A percentile compares a stretch with the other conserved stretches of the same genome.
Conservation (phyloP, 2,797 vertebrate genomes). For the Gobio occitaniae region DNA sequence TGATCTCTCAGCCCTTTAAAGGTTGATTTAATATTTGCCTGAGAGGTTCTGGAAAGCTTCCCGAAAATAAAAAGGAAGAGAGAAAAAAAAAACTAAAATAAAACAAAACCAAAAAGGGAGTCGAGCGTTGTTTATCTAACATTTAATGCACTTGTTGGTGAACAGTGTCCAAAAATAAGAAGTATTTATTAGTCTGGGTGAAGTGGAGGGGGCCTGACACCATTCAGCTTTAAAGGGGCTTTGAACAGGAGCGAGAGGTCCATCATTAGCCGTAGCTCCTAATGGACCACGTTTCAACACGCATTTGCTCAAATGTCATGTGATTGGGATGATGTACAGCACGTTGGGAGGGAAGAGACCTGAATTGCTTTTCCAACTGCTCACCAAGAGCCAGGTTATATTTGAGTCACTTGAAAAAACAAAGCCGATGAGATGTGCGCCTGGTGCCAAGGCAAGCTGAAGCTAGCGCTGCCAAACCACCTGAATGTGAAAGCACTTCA, state of each 20-base stretch:
- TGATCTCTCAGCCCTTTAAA: constrained; percentile 65
- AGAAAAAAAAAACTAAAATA: background rate
- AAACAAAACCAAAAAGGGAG: constrained; percentile 44
- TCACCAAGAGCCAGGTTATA: constrained; percentile 25
- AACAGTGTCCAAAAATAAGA: constrained; percentile 65
- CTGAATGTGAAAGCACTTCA: constrained; percentile 50
- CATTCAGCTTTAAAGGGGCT: constrained; percentile 15
- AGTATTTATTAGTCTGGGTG: constrained; percentile 59
- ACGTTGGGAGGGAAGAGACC: constrained; percentile 34
- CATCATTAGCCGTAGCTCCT: constrained; percentile 44
- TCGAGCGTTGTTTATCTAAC: constrained; percentile 62
- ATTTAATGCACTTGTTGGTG: constrained; percentile 63
- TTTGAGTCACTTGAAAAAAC: constrained; percentile 30
- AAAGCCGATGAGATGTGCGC: constrained; percentile 33
- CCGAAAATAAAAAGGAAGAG: constrained; percentile 49
- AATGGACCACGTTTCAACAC: constrained; percentile 38
- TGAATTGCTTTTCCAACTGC: constrained; percentile 55
- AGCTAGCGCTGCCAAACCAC: constrained; percentile 54
- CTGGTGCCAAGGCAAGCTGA: constrained; percentile 38
- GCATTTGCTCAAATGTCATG: constrained; percentile 54
- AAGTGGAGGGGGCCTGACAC: constrained; percentile 17
- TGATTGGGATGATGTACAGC: constrained; percentile 46
- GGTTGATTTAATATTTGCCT: constrained; percentile 67
- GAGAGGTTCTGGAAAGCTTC: constrained; percentile 62
- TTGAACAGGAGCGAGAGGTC: constrained; percentile 10